A percentile compares a stretch with the other conserved stretches of the same genome.
These are phyloP conservation scores for Sinelater perroti DNA, from an alignment of 2,888 invertebrate species.

Conservation along the genomic window DNA sequence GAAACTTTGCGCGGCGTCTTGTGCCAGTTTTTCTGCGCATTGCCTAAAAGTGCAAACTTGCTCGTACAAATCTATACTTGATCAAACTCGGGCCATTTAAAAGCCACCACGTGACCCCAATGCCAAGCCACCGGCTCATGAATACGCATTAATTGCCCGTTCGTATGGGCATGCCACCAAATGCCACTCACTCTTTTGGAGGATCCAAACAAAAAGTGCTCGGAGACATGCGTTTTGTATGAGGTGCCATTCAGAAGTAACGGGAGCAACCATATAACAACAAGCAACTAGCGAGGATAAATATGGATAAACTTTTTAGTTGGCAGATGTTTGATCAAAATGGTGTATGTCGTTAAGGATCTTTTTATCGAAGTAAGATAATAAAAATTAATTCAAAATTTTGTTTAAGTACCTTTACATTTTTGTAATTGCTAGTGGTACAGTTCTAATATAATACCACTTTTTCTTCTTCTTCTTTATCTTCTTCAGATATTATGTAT, in stretches of 20 bases:
- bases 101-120: slow-evolving; percentile 54
- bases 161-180: slow-evolving; percentile 42
- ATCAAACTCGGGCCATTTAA: slow-evolving; percentile 47
- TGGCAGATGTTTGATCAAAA: too few relatives aligned
- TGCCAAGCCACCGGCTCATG: slow-evolving; percentile 54
- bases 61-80: slow-evolving; percentile 53
- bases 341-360: too few relatives aligned
- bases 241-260: too few relatives aligned
- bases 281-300: not conserved
- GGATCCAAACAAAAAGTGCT: not conserved
- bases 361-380: too few relatives aligned
- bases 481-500: too few relatives aligned
- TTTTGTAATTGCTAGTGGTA: too few relatives aligned
- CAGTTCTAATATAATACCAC: too few relatives aligned
- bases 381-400: too few relatives aligned
- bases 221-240: not conserved
- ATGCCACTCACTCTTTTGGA: slow-evolving; percentile 27
- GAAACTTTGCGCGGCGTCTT: slow-evolving; percentile 47
- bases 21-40: slow-evolving; percentile 57
- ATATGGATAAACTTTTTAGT: not conserved
- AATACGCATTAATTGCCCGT: slow-evolving; percentile 53
- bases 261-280: not conserved
- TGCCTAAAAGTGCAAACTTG: slow-evolving; percentile 58
- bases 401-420: too few relatives aligned
- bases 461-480: too few relatives aligned